Evolutionary conservation across 2,888 invertebrate species (phyloP), one percentile per base, ranked within the genome.

Genomic region (Lasioglossum leucozonium): DNA sequence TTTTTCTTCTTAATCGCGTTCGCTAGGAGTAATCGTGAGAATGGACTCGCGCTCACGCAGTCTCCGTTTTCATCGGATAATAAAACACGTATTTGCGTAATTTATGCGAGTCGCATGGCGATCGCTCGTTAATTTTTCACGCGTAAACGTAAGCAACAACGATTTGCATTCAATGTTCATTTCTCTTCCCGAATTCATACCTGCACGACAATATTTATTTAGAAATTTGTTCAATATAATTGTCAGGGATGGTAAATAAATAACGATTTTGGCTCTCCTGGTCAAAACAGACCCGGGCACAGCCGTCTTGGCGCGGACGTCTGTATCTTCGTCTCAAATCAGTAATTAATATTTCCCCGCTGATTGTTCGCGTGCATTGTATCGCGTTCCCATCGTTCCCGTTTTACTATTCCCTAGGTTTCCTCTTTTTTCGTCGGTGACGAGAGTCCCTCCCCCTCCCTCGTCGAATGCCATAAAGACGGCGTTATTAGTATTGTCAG

Each of bases 61-160:
- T 16, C 5, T 18, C 8, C 4, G 8, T 34, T 34, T 34, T 37
- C 65, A 37, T 37, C 40, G 40, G 4, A 2, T n/a, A 69, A 67
- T 67, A 40, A 69, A 69, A 69, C 18, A 69, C 67, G n/a, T 22
- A 67, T 69, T n/a, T 40, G n/a, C 69, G n/a, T 69, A 69, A 69
- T 69, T 34, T 40, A 67, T 67, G 30, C 37, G 16, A 30, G 58
- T 26, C n/a, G 26, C 13, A 58, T 26, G 26, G 26, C 13, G 13
- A 26, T 58, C 30, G 18, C 34, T 65, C 62, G 62, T 4, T 4
- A 58, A 34, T 34, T 16, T 10, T 2, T 18, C 37, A 13, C 11
- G 37, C 22, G 37, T 40, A 5, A n/a, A 40, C 4, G 37, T n/a
- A n/a, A n/a, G 40, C 40, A 40, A n/a, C 40, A 40, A 4, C 67